These are phyloP conservation scores for Odontophorus gujanensis DNA, from an alignment of 2,113 vertebrate species.

Conservation along the genomic window DNA sequence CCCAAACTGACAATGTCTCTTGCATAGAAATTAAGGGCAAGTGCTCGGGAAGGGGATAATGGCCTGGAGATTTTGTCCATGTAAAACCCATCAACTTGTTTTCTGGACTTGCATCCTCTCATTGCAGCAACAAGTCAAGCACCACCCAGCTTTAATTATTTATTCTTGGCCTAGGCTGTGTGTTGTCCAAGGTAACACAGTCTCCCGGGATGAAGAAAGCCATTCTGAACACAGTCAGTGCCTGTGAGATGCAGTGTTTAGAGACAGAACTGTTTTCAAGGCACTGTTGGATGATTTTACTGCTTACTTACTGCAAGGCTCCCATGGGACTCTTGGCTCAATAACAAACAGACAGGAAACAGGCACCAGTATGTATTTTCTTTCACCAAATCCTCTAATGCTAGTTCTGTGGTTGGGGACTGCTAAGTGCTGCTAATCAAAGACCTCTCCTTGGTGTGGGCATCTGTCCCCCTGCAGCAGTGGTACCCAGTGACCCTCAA, in stretches of 20 bases:
- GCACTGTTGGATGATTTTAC: constrained; percentile 51
- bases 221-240: neutral
- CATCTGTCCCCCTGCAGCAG: neutral
- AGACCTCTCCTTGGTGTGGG: neutral
- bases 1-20: constrained; percentile 50
- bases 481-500: neutral
- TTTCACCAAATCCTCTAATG: constrained; percentile 9
- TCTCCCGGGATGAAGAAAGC: constrained; percentile 9
- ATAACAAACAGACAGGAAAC: constrained; percentile 45
- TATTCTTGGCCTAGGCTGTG: neutral
- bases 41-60: neutral
- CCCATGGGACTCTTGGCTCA: constrained; percentile 30
- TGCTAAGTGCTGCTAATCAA: neutral
- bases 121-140: neutral
- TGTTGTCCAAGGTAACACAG: constrained; percentile 1
- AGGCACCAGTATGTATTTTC: neutral
- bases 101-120: neutral
- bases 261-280: constrained; percentile 36
- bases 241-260: constrained; percentile 1
- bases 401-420: neutral
- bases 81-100: neutral
- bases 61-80: constrained; percentile 26
- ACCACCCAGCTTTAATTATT: neutral
- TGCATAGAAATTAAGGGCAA: constrained; percentile 58
- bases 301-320: constrained; percentile 17